A percentile compares a stretch with the other conserved stretches of the same genome.
Evolutionary conservation across 1,140 invertebrate genomes (phyloP).

Genomic region (Cotesia typhae): DNA sequence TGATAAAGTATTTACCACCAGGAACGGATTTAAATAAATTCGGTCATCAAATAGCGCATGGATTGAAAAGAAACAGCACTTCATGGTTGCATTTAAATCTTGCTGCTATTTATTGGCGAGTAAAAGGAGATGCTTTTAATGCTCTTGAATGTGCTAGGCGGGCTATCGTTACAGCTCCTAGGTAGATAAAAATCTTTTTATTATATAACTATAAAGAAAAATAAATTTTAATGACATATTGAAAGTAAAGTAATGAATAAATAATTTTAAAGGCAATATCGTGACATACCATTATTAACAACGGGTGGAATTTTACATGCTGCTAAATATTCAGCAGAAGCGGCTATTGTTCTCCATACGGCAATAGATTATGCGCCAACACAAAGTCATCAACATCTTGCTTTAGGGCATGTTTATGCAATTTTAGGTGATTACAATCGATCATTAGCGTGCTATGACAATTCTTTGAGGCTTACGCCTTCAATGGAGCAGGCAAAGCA

Average conservation of each 20-base stretch:
- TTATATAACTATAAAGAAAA: background rate
- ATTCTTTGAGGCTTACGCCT: slow-evolving; percentile 73
- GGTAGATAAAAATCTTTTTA: slow-evolving; percentile 64
- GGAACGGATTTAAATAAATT: slow-evolving; percentile 73
- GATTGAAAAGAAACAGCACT: slow-evolving; percentile 74
- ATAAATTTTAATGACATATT: background rate
- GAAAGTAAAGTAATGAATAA: background rate
- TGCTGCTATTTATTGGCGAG: slow-evolving; percentile 86
- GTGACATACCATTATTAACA: slow-evolving; percentile 82
- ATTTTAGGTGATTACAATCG: slow-evolving; percentile 73
- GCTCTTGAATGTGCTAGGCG: slow-evolving; percentile 84
- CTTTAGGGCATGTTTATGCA: slow-evolving; percentile 81
- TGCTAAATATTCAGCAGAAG: slow-evolving; percentile 77
- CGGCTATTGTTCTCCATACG: slow-evolving; percentile 79
- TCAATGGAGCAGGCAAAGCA: slow-evolving; percentile 65
- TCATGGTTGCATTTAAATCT: slow-evolving; percentile 88
- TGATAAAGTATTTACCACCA: slow-evolving; percentile 71
- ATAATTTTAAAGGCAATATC: slow-evolving; percentile 69
- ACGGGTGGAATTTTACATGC: slow-evolving; percentile 85
- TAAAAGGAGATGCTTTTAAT: slow-evolving; percentile 79
- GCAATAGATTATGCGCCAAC: slow-evolving; percentile 81
- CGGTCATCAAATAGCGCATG: slow-evolving; percentile 72
- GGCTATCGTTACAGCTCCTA: slow-evolving; percentile 80
- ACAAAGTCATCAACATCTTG: slow-evolving; percentile 79
- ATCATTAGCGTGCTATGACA: slow-evolving; percentile 74